Base-by-base conservation (phyloP, 2,113 vertebrate genomes). In the Crotalus helleri region DNA sequence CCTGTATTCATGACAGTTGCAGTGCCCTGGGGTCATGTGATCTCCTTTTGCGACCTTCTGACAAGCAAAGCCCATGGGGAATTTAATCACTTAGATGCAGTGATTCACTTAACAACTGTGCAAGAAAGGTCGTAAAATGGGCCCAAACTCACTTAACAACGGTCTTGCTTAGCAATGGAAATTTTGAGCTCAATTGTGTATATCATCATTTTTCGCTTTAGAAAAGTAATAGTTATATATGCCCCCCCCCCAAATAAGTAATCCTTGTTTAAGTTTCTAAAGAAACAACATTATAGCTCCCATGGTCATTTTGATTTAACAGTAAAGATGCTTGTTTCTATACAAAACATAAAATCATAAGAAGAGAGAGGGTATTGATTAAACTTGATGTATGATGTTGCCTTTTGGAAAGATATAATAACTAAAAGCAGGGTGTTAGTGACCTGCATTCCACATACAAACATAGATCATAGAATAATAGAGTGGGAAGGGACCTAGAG, bases 221-320 rank as follows among this genome's bases (percentile, higher is more conserved):
- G 23, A 44, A 61, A 0, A 0, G 0, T 1, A 0, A 39, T 93
- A 94, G 17, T 1, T 19, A 64, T 0, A 1, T 85, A 0, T 53
- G 90, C 87, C 90, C 26, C 7, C 49, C 7, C 49, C 46, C 46
- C 46, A 46, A 94, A 95, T 24, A 33, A 94, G 64, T 55, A 46
- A 0, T 91, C 13, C 64, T 94, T 88, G 53, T 21, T 93, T 19
- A 12, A 17, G 57, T 91, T 93, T 93, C 3, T 74, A 92, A 88
- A 94, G 90, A 4, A 91, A 57, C 10, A 57, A 46, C 39, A 89
- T 81, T 94, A 91, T 86, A 94, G 85, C 3, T 44, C 93, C 49
- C 1, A 88, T 93, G 93, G 15, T 5, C 23, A 90, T 1, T 69
- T 3, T 44, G 85, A 93, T 85, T 1, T 53, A 92, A n/a, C 6